Base-by-base conservation (phyloP, 1,140 invertebrate genomes). In the Saxidomus purpurata region DNA sequence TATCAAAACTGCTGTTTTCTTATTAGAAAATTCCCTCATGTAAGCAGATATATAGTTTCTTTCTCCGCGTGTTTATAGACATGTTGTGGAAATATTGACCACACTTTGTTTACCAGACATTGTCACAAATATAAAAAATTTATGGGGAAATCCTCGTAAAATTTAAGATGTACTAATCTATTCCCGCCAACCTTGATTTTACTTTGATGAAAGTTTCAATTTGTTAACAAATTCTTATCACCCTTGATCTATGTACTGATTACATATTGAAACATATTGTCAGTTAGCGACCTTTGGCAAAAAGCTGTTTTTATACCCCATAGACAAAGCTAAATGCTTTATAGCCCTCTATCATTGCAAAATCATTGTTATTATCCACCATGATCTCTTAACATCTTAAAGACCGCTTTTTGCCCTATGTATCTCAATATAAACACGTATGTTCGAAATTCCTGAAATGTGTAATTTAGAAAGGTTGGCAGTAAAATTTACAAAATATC, bases 281-380 rank as follows among this genome's bases (percentile, higher is more conserved):
- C 22, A 87, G 36, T 71, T 81, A 69, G 49, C 34, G 36, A 61
- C 74, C 86, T 67, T 81, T 47, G 38, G 86, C 61, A 49, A 88
- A 87, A 77, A 38, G 55, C 17, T 61, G 52, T 43, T 67, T 88
- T 80, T 80, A 80, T 81, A 31, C 19, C 31, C 86, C 19, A 36
- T 25, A 80, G 52, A 88, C 52, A 69, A 13, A 69, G 40, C 55
- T 88, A 31, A 81, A 88, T 81, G 63, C 52, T 88, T 87, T 88
- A 88, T 88, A 15, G 55, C 25, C 15, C 34, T 52, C 86, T 88
- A 88, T 88, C 86, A 88, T 88, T 80, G 86, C 86, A 15, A 79
- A 88, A 88, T 88, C 86, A 88, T 88, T 88, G 86, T 81, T 81
- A 88, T 88, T 81, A 88, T 88, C 86, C 55, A 15, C 55, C 15